Percentiles rank a stretch among this genome's conserved stretches.
phyloP scores from a whole-genome alignment of 2,888 invertebrate genomes.

The Melanostoma scalare region DNA sequence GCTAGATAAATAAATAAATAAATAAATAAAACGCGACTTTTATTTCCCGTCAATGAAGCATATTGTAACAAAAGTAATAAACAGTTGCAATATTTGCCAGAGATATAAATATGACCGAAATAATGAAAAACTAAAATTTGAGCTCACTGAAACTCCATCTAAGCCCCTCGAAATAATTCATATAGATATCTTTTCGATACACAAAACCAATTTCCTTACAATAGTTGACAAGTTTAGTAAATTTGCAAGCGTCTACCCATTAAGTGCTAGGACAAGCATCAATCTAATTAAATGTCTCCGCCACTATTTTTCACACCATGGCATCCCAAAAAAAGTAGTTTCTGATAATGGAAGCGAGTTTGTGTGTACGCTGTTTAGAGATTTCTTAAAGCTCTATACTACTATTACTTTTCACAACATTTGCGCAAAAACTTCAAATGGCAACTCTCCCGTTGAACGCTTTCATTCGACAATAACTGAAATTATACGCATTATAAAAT shows the following conservation, averaged over 20 bases:
- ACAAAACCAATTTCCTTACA: constrained; percentile 44
- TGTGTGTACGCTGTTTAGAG: constrained; percentile 39
- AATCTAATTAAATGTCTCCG: constrained; percentile 40
- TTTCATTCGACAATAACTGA: constrained; percentile 62
- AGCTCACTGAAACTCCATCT: constrained; percentile 40
- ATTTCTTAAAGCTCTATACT: constrained; percentile 36
- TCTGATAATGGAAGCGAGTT: constrained; percentile 48
- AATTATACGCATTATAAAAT: constrained; percentile 50
- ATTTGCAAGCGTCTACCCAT: constrained; percentile 38
- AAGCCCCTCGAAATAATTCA: constrained; percentile 38
- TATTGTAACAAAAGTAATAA: constrained; percentile 29
- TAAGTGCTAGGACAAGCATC: constrained; percentile 45
- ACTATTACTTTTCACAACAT: constrained; percentile 38
- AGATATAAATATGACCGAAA: constrained; percentile 48
- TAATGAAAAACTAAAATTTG: constrained; percentile 28
- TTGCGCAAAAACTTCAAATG: constrained; percentile 48
- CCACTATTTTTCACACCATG: constrained; percentile 50
- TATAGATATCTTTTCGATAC: constrained; percentile 41
- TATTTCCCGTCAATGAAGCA: constrained; percentile 44
- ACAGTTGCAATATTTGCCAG: constrained; percentile 45
- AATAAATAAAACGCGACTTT: constrained; percentile 17
- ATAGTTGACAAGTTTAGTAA: constrained; percentile 61
- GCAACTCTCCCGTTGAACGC: constrained; percentile 60
- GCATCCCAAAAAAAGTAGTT: constrained; percentile 31
- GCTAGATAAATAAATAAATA: too few species aligned